Evolutionary conservation across 1,140 invertebrate genomes (phyloP).

Genomic region (Eumeta japonica): DNA sequence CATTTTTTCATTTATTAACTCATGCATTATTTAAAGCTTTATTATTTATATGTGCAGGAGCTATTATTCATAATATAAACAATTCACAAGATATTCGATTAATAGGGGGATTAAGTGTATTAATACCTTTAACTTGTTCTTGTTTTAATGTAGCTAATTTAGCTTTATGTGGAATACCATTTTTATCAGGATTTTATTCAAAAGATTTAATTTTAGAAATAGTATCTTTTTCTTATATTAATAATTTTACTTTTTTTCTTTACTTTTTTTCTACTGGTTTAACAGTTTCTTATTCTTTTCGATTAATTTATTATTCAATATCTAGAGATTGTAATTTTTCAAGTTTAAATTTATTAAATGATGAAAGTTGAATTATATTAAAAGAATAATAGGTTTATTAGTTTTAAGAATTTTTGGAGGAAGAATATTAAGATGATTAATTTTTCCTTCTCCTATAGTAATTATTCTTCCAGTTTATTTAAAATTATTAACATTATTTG

Average conservation of each 20-base stretch:
- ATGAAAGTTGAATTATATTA: slow-evolving; percentile 36
- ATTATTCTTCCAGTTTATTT: slow-evolving; percentile 38
- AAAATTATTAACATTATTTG: slow-evolving; percentile 34
- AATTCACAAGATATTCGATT: slow-evolving; percentile 65
- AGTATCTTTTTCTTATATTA: slow-evolving; percentile 38
- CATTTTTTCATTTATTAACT: slow-evolving; percentile 60
- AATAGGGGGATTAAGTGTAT: slow-evolving; percentile 36
- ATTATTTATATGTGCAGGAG: slow-evolving; percentile 21
- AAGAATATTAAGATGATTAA: slow-evolving; percentile 31
- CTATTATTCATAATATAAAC: slow-evolving; percentile 62
- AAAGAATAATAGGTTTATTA: slow-evolving; percentile 45
- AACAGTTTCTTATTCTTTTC: slow-evolving; percentile 51
- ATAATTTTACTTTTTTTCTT: slow-evolving; percentile 47
- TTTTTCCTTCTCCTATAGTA: slow-evolving; percentile 36
- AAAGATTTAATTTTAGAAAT: slow-evolving; percentile 62
- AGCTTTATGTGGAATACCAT: slow-evolving; percentile 56
- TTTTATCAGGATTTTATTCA: slow-evolving; percentile 63
- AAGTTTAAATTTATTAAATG: slow-evolving; percentile 28
- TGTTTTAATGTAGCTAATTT: slow-evolving; percentile 38
- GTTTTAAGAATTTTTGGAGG: slow-evolving; percentile 42
- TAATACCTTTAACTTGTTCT: slow-evolving; percentile 20
- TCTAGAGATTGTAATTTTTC: slow-evolving; percentile 32
- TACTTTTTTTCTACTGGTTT: slow-evolving; percentile 52
- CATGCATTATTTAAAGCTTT: slow-evolving; percentile 26
- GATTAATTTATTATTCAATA: slow-evolving; percentile 51